A percentile compares a stretch with the other conserved stretches of the same genome.
phyloP scores from a whole-genome alignment of 2,888 invertebrate species.

The Pheosia tremula region DNA sequence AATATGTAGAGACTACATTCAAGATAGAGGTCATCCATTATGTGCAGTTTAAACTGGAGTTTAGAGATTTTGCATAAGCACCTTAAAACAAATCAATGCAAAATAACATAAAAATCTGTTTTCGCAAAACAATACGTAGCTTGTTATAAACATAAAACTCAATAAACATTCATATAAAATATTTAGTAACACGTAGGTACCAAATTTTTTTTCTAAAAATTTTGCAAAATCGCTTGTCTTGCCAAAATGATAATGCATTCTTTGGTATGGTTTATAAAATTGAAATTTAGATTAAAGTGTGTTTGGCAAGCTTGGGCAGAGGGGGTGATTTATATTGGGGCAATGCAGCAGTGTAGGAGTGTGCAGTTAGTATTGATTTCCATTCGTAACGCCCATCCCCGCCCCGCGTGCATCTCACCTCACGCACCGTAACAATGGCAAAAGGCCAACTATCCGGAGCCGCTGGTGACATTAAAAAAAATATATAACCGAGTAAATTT shows the following conservation, averaged over 20 bases:
- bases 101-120: background rate
- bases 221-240: constrained; percentile 53
- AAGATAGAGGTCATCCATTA: constrained; percentile 24
- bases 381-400: constrained; percentile 73
- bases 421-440: constrained; percentile 77
- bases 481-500: constrained; percentile 31
- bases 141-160: constrained; percentile 7
- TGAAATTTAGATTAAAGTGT: constrained; percentile 41
- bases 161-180: constrained; percentile 38
- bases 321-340: constrained; percentile 83
- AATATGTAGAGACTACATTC: constrained; percentile 35
- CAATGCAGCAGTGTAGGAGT: constrained; percentile 82
- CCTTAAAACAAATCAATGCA: background rate
- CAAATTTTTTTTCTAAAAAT: constrained; percentile 50
- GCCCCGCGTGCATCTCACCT: constrained; percentile 66
- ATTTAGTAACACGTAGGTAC: constrained; percentile 43
- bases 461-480: constrained; percentile 46
- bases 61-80: constrained; percentile 22
- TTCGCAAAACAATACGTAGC: constrained; percentile 9
- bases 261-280: constrained; percentile 38
- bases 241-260: constrained; percentile 33
- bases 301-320: constrained; percentile 73
- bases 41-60: constrained; percentile 27
- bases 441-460: constrained; percentile 67
- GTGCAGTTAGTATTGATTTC: constrained; percentile 85